These are phyloP conservation scores for Propithecus deckenii DNA, from an alignment of 2,797 vertebrate genomes.

Conservation along the genomic window DNA sequence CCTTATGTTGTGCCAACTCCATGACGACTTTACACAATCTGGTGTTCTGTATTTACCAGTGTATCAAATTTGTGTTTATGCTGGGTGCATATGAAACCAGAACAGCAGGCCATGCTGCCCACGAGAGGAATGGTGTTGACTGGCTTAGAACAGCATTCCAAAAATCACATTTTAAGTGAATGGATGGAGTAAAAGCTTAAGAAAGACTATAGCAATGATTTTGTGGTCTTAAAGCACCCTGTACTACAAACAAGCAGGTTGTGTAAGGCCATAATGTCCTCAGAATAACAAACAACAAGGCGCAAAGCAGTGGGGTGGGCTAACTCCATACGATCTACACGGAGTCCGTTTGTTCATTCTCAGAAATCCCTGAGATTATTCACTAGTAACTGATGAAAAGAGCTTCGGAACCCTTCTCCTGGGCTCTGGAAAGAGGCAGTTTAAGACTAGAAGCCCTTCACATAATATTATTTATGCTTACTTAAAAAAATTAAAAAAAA, in stretches of 20 bases:
- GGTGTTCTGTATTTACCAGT: neutral
- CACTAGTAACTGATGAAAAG: neutral
- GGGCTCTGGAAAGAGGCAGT: neutral
- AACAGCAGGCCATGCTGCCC: neutral
- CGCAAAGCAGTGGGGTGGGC: neutral
- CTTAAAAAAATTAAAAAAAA: neutral
- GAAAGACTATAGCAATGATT: neutral
- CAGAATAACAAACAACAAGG: neutral
- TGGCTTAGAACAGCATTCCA: neutral
- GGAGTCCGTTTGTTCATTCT: neutral
- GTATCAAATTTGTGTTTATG: neutral
- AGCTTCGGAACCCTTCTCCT: neutral
- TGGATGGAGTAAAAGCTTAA: neutral
- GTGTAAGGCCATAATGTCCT: neutral
- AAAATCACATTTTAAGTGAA: neutral
- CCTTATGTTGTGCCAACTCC: neutral
- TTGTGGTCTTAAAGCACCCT: neutral
- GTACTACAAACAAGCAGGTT: neutral
- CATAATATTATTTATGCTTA: neutral
- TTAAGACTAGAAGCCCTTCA: neutral
- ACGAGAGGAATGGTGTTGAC: neutral
- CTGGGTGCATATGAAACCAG: neutral
- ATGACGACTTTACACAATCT: neutral
- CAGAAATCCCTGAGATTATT: neutral
- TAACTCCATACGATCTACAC: neutral